A percentile compares a stretch with the other conserved stretches of the same genome.
Conservation (phyloP, 2,113 vertebrate genomes). For the Protobothrops mucrosquamatus region DNA sequence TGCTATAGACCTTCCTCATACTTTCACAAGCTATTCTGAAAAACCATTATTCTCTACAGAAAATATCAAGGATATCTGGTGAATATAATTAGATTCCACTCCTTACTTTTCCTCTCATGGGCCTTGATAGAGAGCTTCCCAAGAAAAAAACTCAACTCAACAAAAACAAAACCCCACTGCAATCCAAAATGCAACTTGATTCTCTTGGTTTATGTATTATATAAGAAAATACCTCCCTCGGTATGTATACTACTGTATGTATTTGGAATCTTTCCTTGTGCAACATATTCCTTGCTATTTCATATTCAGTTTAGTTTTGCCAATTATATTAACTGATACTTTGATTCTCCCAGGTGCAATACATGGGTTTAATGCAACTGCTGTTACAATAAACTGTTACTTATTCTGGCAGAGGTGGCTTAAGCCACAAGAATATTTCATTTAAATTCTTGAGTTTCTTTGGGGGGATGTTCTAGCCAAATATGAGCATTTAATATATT, state of each 20-base stretch:
- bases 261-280: conserved; percentile 32
- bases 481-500: neutral
- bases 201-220: neutral
- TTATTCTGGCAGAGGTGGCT: conserved; percentile 35
- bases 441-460: conserved; percentile 18
- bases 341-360: conserved; percentile 45
- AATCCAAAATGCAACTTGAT: neutral
- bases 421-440: conserved; percentile 3
- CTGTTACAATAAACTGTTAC: conserved; percentile 16
- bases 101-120: neutral
- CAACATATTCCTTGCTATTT: conserved; percentile 29
- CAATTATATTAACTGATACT: conserved; percentile 20
- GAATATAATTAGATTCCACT: neutral
- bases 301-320: conserved; percentile 32
- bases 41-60: neutral
- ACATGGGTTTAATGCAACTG: conserved; percentile 28
- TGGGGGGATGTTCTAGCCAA: conserved; percentile 13
- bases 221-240: neutral
- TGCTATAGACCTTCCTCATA: no score
- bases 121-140: neutral
- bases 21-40: no score
- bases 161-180: no score
- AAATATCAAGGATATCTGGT: neutral
- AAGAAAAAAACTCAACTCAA: no score
- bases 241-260: neutral